Percentiles rank a stretch among this genome's conserved stretches.
phyloP scores from a whole-genome alignment of 2,113 vertebrate genomes.

The Rissa tridactyla region DNA sequence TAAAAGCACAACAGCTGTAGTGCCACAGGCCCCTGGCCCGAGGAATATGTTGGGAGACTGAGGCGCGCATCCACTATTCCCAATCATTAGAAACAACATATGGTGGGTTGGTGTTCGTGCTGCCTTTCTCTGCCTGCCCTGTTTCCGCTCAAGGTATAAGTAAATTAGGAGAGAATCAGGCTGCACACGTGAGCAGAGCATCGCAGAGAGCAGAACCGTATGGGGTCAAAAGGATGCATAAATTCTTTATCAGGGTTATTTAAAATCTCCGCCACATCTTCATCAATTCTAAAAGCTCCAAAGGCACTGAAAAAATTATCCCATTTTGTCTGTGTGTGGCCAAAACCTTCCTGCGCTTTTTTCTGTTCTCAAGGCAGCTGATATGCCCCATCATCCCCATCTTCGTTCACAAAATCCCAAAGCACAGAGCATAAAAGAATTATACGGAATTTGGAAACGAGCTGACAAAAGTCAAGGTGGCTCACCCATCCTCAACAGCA shows the following conservation, averaged over 20 bases:
- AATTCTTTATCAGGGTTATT: neutral
- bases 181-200: neutral
- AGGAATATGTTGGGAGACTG: neutral
- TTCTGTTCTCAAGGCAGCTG: neutral
- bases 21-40: conserved; percentile 27
- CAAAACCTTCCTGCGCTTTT: neutral
- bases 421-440: neutral
- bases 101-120: conserved; percentile 1
- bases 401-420: neutral
- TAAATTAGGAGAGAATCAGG: conserved; percentile 6
- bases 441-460: neutral
- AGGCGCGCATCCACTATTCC: neutral
- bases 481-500: neutral
- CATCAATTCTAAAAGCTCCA: neutral
- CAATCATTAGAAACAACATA: conserved; percentile 21
- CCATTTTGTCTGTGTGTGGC: neutral
- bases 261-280: neutral
- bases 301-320: neutral
- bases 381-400: rapidly evolving
- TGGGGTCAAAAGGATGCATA: neutral
- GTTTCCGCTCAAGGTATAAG: conserved; percentile 24
- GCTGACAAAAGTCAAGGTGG: neutral
- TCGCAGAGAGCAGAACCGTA: neutral
- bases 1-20: conserved; percentile 25
- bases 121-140: conserved; percentile 17